Conservation (phyloP, 2,888 invertebrate genomes). For the Synergus gifuensis region DNA sequence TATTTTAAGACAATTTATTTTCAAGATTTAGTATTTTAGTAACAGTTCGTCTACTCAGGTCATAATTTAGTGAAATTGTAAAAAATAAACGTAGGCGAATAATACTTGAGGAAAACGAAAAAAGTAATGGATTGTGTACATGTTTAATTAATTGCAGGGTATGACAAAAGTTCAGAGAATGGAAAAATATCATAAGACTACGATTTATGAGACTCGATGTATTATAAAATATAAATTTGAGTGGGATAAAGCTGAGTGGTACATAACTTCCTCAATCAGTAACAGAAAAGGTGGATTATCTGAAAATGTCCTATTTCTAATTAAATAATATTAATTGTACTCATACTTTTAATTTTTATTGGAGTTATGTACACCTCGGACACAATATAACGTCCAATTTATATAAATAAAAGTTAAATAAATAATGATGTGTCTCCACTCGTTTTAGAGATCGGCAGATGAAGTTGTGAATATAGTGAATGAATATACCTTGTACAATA, state of each 20-base stretch:
- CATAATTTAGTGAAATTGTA: not conserved
- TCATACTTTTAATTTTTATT: not conserved
- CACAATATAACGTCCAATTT: not conserved
- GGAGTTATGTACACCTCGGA: not conserved
- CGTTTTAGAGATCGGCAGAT: constrained; percentile 8
- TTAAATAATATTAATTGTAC: not conserved
- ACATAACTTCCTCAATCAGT: not conserved
- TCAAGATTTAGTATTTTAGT: not conserved
- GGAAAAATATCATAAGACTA: too few relatives aligned
- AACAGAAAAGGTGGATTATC: not conserved
- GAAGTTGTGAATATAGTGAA: constrained; percentile 4
- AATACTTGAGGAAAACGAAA: not conserved
- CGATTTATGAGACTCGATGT: not conserved
- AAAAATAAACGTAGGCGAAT: not conserved
- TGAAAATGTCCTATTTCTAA: not conserved
- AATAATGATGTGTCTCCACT: not conserved
- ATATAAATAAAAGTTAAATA: not conserved
- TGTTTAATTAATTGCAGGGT: too few relatives aligned
- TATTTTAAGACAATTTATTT: not conserved
- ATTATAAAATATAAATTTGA: not conserved
- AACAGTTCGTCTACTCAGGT: too few relatives aligned
- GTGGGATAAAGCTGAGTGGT: not conserved
- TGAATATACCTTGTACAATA: too few relatives aligned
- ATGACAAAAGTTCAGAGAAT: too few relatives aligned
- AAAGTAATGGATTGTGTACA: not conserved